Base-by-base conservation (phyloP, 2,888 invertebrate genomes). In the Luffia ferchaultella region DNA sequence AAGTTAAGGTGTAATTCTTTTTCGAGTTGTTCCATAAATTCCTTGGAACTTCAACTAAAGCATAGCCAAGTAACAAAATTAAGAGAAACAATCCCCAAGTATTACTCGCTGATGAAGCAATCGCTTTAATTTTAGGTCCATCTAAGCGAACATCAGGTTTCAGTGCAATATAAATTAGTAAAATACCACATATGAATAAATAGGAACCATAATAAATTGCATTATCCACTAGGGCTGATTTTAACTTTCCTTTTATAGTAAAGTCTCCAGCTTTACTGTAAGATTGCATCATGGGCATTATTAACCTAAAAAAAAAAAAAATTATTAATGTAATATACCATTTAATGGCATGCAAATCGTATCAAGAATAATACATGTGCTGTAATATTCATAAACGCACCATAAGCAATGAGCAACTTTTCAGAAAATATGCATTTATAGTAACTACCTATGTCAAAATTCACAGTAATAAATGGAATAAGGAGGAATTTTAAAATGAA, bases 211-310 rank as follows among this genome's bases (percentile, higher is more conserved):
- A 99, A 77, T 98, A 99, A 57, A 99, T 95, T 1, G 96, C 96
- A 76, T 99, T 99, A 70, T 98, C 98, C 45, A 97, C 93, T 45
- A 98, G 72, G 0, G 99, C 97, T 0, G 97, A 95, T 68, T 95
- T 95, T 2, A 99, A 76, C 80, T 98, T 98, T 30, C 97, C 97
- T 66, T 92, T 90, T 0, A 97, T 90, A 0, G 95, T 95, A 70
- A 99, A 99, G 70, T 99, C 98, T 1, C 99, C 99, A 1, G 98
- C 97, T 79, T 96, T 96, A 52, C 97, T 94, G 72, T 98, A 99
- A 1, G 97, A 98, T 68, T 99, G 99, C 97, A 99, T 97, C 82
- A 99, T 87, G 1, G 99, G 99, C 85, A 99, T 90, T 50, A 99
- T 91, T 17, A 99, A 78, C 96, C 93, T 93, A 74, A 19, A 86